These are phyloP conservation scores for Sylvilagus bachmani DNA, from an alignment of 2,113 vertebrate species.

Conservation along the genomic window DNA sequence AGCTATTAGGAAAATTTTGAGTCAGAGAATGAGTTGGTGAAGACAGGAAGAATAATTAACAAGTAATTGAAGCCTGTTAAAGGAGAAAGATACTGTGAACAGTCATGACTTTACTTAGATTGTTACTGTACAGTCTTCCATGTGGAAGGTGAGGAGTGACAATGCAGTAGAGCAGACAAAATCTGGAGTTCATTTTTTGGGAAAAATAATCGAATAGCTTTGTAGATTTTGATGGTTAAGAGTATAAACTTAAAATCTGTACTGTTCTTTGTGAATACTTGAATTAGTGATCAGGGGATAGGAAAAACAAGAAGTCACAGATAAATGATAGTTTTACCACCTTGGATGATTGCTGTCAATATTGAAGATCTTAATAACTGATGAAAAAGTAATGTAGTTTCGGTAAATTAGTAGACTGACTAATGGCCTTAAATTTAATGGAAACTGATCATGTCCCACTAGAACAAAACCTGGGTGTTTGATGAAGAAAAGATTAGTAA, in stretches of 20 bases:
- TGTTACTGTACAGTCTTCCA: background rate
- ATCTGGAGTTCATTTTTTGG: background rate
- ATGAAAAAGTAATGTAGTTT: constrained; percentile 50
- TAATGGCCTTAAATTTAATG: background rate
- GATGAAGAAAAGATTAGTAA: constrained; percentile 32
- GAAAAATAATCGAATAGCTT: constrained; percentile 5
- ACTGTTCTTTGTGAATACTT: constrained; percentile 48
- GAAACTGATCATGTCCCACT: background rate
- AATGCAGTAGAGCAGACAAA: constrained; percentile 16
- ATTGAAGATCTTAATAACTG: constrained; percentile 20
- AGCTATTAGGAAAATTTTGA: constrained; percentile 35
- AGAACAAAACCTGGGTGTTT: constrained; percentile 12
- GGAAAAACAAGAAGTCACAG: background rate
- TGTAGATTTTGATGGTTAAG: constrained; percentile 33
- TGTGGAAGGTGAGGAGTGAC: background rate
- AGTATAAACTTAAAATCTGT: constrained; percentile 10
- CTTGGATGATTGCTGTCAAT: background rate
- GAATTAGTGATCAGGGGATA: constrained; percentile 22
- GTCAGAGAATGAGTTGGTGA: constrained; percentile 21
- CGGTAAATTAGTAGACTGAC: constrained; percentile 18
- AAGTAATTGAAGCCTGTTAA: background rate
- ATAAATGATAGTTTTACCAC: background rate
- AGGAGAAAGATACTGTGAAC: background rate
- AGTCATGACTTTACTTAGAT: constrained; percentile 30
- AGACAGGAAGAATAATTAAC: constrained; percentile 16